Evolutionary conservation across 2,888 invertebrate genomes (phyloP).

Genomic region (Calliopum simillimum): DNA sequence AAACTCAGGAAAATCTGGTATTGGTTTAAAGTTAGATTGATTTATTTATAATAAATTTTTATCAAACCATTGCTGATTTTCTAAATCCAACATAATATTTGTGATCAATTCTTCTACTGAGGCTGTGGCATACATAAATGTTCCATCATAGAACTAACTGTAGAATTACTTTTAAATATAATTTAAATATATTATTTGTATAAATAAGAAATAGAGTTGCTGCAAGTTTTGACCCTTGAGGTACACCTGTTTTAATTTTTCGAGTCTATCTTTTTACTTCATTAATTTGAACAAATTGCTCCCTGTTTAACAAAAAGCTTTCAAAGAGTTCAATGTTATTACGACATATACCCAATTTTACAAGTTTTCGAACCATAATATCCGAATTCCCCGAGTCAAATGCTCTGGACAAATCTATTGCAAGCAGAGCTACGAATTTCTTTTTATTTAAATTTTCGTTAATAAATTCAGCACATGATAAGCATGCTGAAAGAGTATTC

Average conservation of each 20-base stretch:
- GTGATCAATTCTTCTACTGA: no score
- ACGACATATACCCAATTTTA: no score
- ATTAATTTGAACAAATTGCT: neutral
- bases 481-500: neutral
- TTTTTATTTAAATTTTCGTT: neutral
- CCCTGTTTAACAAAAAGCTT: neutral
- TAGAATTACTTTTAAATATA: conserved; percentile 4
- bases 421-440: neutral
- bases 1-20: no score
- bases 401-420: no score
- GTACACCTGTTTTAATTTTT: neutral
- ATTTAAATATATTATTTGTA: neutral
- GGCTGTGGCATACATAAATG: no score
- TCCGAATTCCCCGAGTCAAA: no score
- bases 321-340: neutral
- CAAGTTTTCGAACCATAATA: no score
- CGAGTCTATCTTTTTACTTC: neutral
- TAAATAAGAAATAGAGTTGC: neutral
- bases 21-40: no score
- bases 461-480: conserved; percentile 1
- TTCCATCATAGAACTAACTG: no score
- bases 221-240: neutral
- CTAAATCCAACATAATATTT: no score
- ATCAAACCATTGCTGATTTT: no score
- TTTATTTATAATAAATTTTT: no score